phyloP scores from a whole-genome alignment of 2,797 vertebrate species.

The Salarias fasciatus region DNA sequence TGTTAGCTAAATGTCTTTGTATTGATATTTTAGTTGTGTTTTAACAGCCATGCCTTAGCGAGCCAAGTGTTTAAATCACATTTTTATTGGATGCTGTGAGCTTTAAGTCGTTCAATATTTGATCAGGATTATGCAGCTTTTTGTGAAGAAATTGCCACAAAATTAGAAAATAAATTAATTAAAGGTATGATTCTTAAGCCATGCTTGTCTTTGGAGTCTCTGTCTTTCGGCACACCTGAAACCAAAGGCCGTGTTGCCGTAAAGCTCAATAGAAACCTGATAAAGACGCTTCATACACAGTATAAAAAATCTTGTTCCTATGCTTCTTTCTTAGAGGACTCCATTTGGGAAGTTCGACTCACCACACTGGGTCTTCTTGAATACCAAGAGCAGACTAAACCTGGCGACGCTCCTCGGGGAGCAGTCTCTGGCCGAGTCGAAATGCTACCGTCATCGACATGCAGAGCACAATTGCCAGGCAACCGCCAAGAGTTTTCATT shows the following conservation, averaged over 20 bases:
- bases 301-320: not conserved
- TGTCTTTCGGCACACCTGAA: too few species aligned
- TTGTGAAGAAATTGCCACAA: conserved; percentile 10
- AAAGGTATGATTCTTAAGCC: not conserved
- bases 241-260: too few species aligned
- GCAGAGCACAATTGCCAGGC: conserved; percentile 41
- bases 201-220: too few species aligned
- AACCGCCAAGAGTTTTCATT: conserved; percentile 47
- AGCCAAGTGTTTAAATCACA: not conserved
- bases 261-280: too few species aligned
- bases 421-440: conserved; percentile 26
- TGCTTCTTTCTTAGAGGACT: not conserved
- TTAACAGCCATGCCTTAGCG: not conserved
- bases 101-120: not conserved
- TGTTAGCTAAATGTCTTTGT: not conserved
- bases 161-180: conserved; percentile 20
- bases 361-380: conserved; percentile 17
- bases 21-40: not conserved
- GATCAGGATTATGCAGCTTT: conserved; percentile 9
- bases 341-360: not conserved
- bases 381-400: conserved; percentile 38
- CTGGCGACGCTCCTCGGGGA: conserved; percentile 23
- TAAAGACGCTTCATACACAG: not conserved
- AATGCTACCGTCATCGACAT: conserved; percentile 44
- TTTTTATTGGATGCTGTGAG: not conserved